Percentiles rank a stretch among this genome's conserved stretches.
Conservation (phyloP, 2,797 vertebrate species). For the Sparus aurata region DNA sequence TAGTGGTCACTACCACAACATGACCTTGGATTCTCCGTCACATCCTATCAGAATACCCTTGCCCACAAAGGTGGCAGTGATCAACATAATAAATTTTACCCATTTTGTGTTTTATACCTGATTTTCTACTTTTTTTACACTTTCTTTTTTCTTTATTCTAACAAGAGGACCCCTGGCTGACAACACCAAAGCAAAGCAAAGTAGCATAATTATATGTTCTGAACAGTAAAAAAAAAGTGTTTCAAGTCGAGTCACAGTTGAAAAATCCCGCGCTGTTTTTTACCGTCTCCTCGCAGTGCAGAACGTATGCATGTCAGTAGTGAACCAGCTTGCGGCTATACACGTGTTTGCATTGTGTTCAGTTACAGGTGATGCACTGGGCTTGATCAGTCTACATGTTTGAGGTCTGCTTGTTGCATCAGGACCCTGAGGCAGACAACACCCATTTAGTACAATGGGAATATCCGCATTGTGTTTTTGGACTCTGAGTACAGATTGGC, state of each 20-base stretch:
- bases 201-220: neutral
- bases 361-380: neutral
- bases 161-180: neutral
- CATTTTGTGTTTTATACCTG: neutral
- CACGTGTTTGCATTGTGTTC: slow-evolving; percentile 2
- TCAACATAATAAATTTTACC: slow-evolving; percentile 1
- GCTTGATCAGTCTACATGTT: slow-evolving; percentile 21
- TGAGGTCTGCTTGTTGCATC: slow-evolving; percentile 34
- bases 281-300: neutral
- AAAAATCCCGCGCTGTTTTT: neutral
- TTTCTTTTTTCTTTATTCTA: neutral
- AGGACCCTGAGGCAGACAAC: slow-evolving; percentile 43
- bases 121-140: neutral
- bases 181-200: neutral
- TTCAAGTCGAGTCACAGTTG: neutral
- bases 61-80: no score
- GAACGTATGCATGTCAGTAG: neutral
- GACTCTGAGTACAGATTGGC: slow-evolving; percentile 37
- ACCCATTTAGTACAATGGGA: slow-evolving; percentile 45
- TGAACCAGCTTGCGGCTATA: neutral
- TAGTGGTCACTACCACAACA: no score
- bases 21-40: no score
- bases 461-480: slow-evolving; percentile 27
- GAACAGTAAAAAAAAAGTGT: neutral
- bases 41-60: no score